Evolutionary conservation across 2,113 vertebrate species (phyloP), one percentile per base, ranked within the genome.

Genomic region (Phasianus colchicus): DNA sequence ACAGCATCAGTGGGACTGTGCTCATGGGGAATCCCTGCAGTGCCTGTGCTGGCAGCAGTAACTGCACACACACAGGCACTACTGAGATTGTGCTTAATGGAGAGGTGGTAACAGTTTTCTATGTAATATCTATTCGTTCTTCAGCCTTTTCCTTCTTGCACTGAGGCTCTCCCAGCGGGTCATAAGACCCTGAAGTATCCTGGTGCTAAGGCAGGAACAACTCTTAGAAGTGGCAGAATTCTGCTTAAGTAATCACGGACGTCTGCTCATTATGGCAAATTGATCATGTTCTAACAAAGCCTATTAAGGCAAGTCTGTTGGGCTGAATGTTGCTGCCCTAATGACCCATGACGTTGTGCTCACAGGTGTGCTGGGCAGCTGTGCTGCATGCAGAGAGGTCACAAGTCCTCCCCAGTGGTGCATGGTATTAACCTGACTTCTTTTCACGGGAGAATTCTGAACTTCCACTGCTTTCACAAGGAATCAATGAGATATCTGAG

Each of bases 291-390:
- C 60, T 67, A 64, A n/a, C 32, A 45, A 43, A 54, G 67, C 58
- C 65, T 32, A 55, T 83, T 74, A 92, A 87, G 85, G 67, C 63
- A 83, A 71, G 70, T 95, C 70, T 83, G n/a, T 82, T 89, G 67
- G 75, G 36, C 30, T 73, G 18, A 82, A 3, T 81, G 60, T 43
- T 75, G 70, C 29, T 65, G 63, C 27, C 40, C 63, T 57, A 88
- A 54, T 74, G 57, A 27, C 74, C 54, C 47, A 12, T n/a, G 55
- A 48, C 70, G 72, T 42, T 61, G 73, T 42, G 77, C 50, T 75
- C 61, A 36, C 67, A 22, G 65, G 55, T 73, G 73, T 50, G 50
- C 17, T 38, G 88, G 79, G 27, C 66, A 69, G 2, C 42, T 2
- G 8, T 15, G 40, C 90, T 86, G 73, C 22, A 47, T 63, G 50